phyloP scores from a whole-genome alignment of 1,140 invertebrate genomes.

The Euglossa dilemma region DNA sequence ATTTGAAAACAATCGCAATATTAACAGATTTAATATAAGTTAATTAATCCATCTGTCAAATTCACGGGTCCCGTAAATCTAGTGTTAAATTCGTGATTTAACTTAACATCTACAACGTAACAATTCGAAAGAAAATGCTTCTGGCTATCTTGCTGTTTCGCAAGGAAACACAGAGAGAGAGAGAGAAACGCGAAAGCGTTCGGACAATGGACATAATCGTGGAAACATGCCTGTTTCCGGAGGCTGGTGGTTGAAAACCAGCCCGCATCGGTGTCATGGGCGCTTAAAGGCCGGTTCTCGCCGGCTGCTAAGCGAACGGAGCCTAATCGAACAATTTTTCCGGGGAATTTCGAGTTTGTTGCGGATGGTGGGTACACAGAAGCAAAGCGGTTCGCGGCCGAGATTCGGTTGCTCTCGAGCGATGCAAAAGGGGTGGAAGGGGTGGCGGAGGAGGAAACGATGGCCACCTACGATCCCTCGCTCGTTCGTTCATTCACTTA shows the following conservation, averaged over 20 bases:
- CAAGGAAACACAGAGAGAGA: too few relatives aligned
- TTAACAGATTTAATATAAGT: too few relatives aligned
- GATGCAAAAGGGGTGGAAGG: conserved; percentile 5
- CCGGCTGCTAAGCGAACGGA: not conserved
- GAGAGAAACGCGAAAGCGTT: not conserved
- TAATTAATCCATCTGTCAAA: too few relatives aligned
- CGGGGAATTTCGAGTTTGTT: conserved; percentile 45
- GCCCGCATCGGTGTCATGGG: not conserved
- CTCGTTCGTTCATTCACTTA: conserved; percentile 73
- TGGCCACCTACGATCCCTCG: conserved; percentile 66
- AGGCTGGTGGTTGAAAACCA: too few relatives aligned
- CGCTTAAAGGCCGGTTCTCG: not conserved
- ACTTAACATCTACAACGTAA: too few relatives aligned
- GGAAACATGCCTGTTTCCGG: not conserved
- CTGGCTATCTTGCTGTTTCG: too few relatives aligned
- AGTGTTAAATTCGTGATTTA: too few relatives aligned
- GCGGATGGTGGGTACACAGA: conserved; percentile 34
- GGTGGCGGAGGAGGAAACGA: conserved; percentile 53
- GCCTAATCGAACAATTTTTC: conserved; percentile 50
- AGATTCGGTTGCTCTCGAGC: conserved; percentile 26
- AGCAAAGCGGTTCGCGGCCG: conserved; percentile 18
- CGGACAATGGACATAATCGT: not conserved
- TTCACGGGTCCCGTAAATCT: too few relatives aligned
- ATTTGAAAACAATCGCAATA: too few relatives aligned
- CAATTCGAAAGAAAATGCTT: too few relatives aligned